These are phyloP conservation scores for Scatophagus argus DNA, from an alignment of 2,113 vertebrate genomes.

Conservation along the genomic window DNA sequence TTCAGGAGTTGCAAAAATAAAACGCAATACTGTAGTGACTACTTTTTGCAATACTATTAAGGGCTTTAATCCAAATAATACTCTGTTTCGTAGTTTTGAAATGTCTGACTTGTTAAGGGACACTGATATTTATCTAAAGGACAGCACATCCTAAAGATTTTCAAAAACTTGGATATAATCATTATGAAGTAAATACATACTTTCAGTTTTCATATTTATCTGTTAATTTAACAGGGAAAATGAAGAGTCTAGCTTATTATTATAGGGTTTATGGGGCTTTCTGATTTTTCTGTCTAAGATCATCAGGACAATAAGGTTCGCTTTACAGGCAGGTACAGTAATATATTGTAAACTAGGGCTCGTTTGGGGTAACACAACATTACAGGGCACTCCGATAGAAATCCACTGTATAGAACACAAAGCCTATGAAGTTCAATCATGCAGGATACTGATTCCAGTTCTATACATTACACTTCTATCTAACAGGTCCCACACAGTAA, in stretches of 20 bases:
- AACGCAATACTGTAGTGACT: slow-evolving; percentile 35
- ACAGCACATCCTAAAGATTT: slow-evolving; percentile 55
- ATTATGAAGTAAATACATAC: slow-evolving; percentile 55
- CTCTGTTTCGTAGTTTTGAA: slow-evolving; percentile 51
- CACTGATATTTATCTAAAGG: slow-evolving; percentile 56
- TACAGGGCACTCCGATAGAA: slow-evolving; percentile 75
- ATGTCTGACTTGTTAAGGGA: slow-evolving; percentile 53
- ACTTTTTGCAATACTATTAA: slow-evolving; percentile 49
- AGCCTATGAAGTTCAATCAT: slow-evolving; percentile 72
- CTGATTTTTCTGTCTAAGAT: slow-evolving; percentile 14
- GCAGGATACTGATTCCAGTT: slow-evolving; percentile 75
- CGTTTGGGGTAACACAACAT: slow-evolving; percentile 55
- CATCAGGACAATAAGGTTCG: slow-evolving; percentile 44
- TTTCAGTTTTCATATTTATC: slow-evolving; percentile 52
- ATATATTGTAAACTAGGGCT: slow-evolving; percentile 61
- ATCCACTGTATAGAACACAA: slow-evolving; percentile 79
- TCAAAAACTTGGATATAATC: slow-evolving; percentile 39
- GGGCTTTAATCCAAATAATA: slow-evolving; percentile 55
- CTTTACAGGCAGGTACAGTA: slow-evolving; percentile 60
- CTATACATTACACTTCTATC: slow-evolving; percentile 80
- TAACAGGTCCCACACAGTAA: slow-evolving; percentile 68
- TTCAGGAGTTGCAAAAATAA: slow-evolving; percentile 47
- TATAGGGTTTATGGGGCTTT: slow-evolving; percentile 7
- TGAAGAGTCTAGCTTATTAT: slow-evolving; percentile 34
- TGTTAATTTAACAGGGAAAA: slow-evolving; percentile 38